Evolutionary conservation across 1,140 invertebrate genomes (phyloP).

Genomic region (Lordiphosa stackelbergi): DNA sequence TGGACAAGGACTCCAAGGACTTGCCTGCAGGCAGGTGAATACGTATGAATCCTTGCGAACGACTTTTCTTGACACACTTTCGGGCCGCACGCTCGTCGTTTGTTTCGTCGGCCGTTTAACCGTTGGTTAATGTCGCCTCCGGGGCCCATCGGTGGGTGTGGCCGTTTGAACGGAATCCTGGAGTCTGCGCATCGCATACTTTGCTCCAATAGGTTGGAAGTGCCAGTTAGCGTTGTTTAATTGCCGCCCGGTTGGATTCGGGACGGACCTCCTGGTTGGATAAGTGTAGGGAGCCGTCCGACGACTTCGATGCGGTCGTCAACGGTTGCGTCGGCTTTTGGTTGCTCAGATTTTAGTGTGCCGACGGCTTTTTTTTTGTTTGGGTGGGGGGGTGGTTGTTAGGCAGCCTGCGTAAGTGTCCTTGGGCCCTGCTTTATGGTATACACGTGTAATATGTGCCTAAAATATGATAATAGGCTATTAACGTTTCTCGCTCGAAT

Average conservation of each 20-base stretch:
- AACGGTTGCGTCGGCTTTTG: slow-evolving; percentile 38
- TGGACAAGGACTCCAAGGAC: slow-evolving; percentile 35
- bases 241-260: slow-evolving; percentile 48
- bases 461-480: slow-evolving; percentile 29
- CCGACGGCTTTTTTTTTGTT: slow-evolving; percentile 41
- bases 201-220: slow-evolving; percentile 59
- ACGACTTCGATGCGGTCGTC: neutral
- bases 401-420: slow-evolving; percentile 23
- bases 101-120: slow-evolving; percentile 46
- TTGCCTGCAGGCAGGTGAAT: slow-evolving; percentile 51
- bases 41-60: slow-evolving; percentile 12
- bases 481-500: slow-evolving; percentile 25
- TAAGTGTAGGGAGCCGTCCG: slow-evolving; percentile 17
- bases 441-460: slow-evolving; percentile 10
- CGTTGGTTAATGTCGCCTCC: slow-evolving; percentile 53
- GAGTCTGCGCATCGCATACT: slow-evolving; percentile 67
- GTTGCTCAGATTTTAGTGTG: slow-evolving; percentile 17
- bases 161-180: slow-evolving; percentile 18
- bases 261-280: slow-evolving; percentile 61
- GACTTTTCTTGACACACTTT: slow-evolving; percentile 63
- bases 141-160: slow-evolving; percentile 51
- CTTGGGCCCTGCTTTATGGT: slow-evolving; percentile 33
- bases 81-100: slow-evolving; percentile 16
- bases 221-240: slow-evolving; percentile 47
- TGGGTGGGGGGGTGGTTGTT: slow-evolving; percentile 35